phyloP scores from a whole-genome alignment of 2,888 invertebrate species.

The Lasioglossum morio region DNA sequence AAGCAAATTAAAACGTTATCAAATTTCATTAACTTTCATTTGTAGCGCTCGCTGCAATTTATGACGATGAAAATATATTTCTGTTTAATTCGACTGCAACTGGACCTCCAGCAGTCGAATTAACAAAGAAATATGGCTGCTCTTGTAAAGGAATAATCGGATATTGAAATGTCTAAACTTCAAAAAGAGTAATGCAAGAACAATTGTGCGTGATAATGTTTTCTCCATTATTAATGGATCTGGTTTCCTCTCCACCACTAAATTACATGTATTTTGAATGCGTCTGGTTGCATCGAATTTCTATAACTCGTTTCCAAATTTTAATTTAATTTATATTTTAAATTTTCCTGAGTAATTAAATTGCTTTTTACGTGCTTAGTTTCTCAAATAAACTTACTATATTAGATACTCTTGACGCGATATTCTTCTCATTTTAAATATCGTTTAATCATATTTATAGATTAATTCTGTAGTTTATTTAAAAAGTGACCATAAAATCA shows the following conservation, averaged over 20 bases:
- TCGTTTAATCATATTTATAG: too few species aligned
- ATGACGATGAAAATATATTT: background rate
- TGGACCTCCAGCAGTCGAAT: background rate
- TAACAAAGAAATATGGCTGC: background rate
- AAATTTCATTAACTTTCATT: background rate
- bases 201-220: background rate
- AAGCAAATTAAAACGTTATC: conserved; percentile 2
- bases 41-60: background rate
- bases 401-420: too few species aligned
- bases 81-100: background rate
- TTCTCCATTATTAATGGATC: background rate
- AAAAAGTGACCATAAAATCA: too few species aligned
- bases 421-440: too few species aligned
- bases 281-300: background rate
- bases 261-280: background rate
- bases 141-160: background rate
- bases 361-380: too few species aligned
- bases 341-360: background rate
- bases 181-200: background rate
- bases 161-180: background rate
- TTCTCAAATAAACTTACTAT: too few species aligned
- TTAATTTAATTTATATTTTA: background rate
- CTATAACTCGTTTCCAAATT: background rate
- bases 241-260: background rate
- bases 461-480: too few species aligned